Evolutionary conservation across 2,888 invertebrate species (phyloP), one percentile per base, ranked within the genome.

Genomic region (Hirtodrosophila alboralis): DNA sequence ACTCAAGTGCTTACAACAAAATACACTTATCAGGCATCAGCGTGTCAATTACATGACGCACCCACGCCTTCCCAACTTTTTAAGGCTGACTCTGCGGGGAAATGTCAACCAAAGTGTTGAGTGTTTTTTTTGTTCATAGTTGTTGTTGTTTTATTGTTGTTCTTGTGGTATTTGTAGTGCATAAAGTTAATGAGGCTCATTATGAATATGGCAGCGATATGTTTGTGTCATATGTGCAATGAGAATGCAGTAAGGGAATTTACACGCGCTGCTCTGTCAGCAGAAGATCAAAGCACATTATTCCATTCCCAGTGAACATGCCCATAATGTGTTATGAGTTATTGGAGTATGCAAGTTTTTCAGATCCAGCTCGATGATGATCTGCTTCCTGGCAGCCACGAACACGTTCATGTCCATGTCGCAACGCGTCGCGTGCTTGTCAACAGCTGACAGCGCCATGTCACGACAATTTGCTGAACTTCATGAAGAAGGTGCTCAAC

Each of bases 401-500:
- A 27, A 26, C 12, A 48, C 21, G 9, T 48, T 26, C 21, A 49
- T 18, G 16, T 63, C 13, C 27, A 47, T 30, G 49, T 59, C 71
- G 58, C 18, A 18, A 41, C 30, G 52, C 51, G 62, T 69, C 75
- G 68, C 54, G 78, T 75, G 84, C 84, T 74, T 88, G 88, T 88
- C 89, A 88, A 69, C 89, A 88, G 89, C 87, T 88, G 88, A 88
- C 88, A 88, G 79, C 75, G 69, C 49, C 67, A 72, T 88, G 88
- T 88, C 88, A 88, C 63, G 73, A 75, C 86, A 88, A 88, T 88
- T 88, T 88, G 88, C 87, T 76, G 28, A 56, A 34, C 51, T 60
- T n/a, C n/a, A n/a, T n/a, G 66, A 49, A 70, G 59, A 65, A 60
- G 63, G 43, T 56, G 52, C 18, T 41, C 40, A 18, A 23, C 33